These are phyloP conservation scores for Hemistola chrysoprasaria DNA, from an alignment of 2,888 invertebrate species.

Conservation along the genomic window DNA sequence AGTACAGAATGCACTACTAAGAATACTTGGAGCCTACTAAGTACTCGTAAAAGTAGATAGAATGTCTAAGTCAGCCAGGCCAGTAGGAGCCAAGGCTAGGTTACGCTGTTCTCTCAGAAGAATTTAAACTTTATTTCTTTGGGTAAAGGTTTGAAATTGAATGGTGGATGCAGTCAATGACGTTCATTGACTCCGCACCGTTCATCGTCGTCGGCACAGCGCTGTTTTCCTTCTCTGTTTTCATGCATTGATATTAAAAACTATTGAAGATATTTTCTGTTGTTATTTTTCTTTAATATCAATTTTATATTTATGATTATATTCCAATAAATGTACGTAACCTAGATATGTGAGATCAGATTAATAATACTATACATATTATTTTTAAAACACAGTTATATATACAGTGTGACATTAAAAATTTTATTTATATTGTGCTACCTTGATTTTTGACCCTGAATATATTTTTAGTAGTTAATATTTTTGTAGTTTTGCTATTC, in stretches of 20 bases:
- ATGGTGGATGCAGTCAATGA: constrained; percentile 62
- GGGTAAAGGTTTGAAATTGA: constrained; percentile 39
- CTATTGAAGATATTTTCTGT: constrained; percentile 59
- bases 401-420: too few relatives aligned
- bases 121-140: constrained; percentile 47
- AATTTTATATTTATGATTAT: too few relatives aligned
- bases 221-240: constrained; percentile 82
- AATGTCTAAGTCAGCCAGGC: constrained; percentile 82
- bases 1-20: constrained; percentile 57
- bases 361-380: too few relatives aligned
- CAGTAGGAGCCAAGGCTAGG: constrained; percentile 81
- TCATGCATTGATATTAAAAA: constrained; percentile 80
- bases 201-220: constrained; percentile 71
- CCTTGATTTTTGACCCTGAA: too few relatives aligned
- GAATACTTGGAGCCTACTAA: constrained; percentile 68
- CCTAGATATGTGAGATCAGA: too few relatives aligned
- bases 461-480: constrained; percentile 5
- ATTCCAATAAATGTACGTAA: too few relatives aligned
- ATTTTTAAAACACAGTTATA: too few relatives aligned
- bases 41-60: constrained; percentile 82
- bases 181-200: constrained; percentile 79
- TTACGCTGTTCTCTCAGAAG: constrained; percentile 41
- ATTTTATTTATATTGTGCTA: too few relatives aligned
- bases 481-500: too few relatives aligned
- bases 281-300: constrained; percentile 31